phyloP scores from a whole-genome alignment of 2,797 vertebrate genomes.

The Trachops cirrhosus region DNA sequence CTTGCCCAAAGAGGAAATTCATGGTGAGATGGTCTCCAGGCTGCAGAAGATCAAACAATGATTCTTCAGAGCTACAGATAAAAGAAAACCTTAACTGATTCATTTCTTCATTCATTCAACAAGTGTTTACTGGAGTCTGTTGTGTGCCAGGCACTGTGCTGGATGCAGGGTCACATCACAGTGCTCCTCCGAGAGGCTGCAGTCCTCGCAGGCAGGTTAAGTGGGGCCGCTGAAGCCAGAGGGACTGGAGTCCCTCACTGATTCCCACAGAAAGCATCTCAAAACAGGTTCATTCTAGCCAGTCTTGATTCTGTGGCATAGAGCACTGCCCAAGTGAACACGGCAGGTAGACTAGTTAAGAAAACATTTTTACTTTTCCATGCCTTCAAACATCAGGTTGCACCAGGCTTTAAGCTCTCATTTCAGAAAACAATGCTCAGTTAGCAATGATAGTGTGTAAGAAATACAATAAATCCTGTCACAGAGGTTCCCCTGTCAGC shows the following conservation, averaged over 20 bases:
- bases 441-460: background rate
- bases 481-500: background rate
- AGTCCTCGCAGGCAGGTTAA: background rate
- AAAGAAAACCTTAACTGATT: background rate
- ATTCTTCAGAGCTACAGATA: background rate
- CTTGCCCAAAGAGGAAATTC: background rate
- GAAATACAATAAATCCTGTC: background rate
- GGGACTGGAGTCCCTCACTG: background rate
- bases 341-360: background rate
- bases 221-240: background rate
- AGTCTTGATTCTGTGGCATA: background rate
- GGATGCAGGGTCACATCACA: fast-evolving
- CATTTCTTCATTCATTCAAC: background rate
- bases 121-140: background rate
- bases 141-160: background rate
- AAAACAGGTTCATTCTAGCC: background rate
- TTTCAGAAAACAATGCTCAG: background rate
- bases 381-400: background rate
- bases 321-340: background rate
- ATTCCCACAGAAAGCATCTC: background rate
- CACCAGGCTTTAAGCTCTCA: background rate
- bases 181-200: background rate
- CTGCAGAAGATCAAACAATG: background rate
- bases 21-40: background rate
- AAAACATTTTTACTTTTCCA: background rate